These are phyloP conservation scores for Glaucomys volans DNA, from an alignment of 2,113 vertebrate genomes.

Conservation along the genomic window DNA sequence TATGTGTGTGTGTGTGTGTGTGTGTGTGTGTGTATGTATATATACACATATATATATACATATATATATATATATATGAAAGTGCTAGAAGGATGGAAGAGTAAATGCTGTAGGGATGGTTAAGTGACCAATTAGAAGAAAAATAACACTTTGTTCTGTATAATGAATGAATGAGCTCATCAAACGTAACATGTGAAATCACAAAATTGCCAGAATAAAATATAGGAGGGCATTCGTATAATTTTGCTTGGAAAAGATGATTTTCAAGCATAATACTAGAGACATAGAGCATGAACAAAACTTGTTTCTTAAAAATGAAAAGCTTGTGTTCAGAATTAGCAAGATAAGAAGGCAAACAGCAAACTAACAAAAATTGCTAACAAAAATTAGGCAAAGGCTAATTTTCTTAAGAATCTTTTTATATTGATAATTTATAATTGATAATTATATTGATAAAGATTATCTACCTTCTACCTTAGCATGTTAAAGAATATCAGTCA, in stretches of 20 bases:
- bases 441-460: too few species aligned
- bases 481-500: neutral
- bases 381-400: neutral
- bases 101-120: neutral
- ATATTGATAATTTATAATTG: too few species aligned
- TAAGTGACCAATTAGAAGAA: neutral
- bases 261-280: neutral
- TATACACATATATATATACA: too few species aligned
- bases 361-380: neutral
- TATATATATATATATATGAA: too few species aligned
- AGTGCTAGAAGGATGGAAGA: neutral
- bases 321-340: neutral
- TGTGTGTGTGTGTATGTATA: too few species aligned
- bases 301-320: neutral
- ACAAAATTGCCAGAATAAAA: neutral
- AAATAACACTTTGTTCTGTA: neutral
- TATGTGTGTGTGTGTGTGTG: too few species aligned
- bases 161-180: neutral
- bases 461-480: too few species aligned
- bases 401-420: neutral
- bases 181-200: neutral
- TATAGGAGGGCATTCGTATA: neutral
- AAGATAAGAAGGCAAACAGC: neutral
- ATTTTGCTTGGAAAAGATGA: neutral
- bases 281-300: neutral